Evolutionary conservation across 2,797 vertebrate genomes (phyloP), one percentile per base, ranked within the genome.

Genomic region (Philypnodon macrostomus): DNA sequence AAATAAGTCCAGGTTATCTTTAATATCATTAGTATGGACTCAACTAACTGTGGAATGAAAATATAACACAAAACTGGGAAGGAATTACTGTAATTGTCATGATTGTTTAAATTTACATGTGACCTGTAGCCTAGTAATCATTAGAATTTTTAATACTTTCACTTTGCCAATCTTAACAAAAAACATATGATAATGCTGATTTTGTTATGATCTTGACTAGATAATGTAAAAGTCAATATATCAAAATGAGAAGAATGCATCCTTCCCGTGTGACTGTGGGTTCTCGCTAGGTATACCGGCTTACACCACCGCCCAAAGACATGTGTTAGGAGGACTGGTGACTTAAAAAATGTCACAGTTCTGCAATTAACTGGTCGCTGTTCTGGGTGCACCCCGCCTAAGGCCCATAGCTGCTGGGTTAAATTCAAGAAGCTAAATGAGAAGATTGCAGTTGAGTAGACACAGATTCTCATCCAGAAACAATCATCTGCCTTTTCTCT

Each of bases 1-100:
- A 83, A 85, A 84, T 84, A 87, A 64, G 63, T 70, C 73, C 60
- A 63, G 47, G 63, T 73, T 60, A 74, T 80, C 67, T 76, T 79
- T 80, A 80, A 81, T 75, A 62, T 80, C 59, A 80, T 77, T 75
- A 82, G 80, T 77, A 53, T 54, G 37, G 49, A 63, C 45, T 44
- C 62, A 77, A 73, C 66, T 69, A 72, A 77, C 60, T 16, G 30
- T 5, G 18, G 52, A 67, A 31, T 55, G 62, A 63, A 69, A 73
- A 39, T 67, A 70, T 46, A 62, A 80, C 23, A 77, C 8, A 32
- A 63, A 63, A 59, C 39, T 75, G 69, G 47, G 26, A 69, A 69
- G 50, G 14, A 76, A 67, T 60, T 33, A 57, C 30, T 47, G 23
- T 52, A 69, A 74, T 73, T 56, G 69, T 67, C 19, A 65, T 66